phyloP scores from a whole-genome alignment of 2,888 invertebrate genomes.

The Aphodius granarius region DNA sequence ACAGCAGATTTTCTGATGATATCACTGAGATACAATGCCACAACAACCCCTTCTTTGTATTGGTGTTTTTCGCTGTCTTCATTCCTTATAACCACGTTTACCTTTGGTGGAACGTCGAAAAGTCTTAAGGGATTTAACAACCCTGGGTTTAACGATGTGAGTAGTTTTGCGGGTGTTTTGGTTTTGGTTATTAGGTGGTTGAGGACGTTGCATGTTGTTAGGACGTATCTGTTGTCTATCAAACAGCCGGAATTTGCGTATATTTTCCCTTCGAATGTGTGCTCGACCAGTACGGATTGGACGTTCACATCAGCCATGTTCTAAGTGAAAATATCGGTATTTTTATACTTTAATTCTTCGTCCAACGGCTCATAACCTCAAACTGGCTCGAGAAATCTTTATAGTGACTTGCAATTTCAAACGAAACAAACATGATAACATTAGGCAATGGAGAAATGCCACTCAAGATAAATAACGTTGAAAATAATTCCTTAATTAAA shows the following conservation, averaged over 20 bases:
- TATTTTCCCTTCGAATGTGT: constrained; percentile 8
- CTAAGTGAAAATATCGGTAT: not conserved
- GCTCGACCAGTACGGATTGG: constrained; percentile 23
- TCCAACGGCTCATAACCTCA: not conserved
- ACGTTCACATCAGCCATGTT: not conserved
- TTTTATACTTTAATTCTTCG: not conserved
- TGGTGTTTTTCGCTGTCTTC: constrained; percentile 3
- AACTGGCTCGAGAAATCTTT: not conserved
- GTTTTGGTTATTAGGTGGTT: not conserved
- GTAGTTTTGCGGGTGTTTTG: not conserved
- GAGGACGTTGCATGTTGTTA: constrained; percentile 18
- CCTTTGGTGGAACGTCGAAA: constrained; percentile 4
- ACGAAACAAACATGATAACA: not conserved
- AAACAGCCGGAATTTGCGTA: constrained; percentile 24
- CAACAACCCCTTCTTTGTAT: constrained; percentile 7
- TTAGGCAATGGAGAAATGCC: not conserved
- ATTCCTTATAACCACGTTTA: constrained; percentile 20
- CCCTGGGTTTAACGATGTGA: constrained; percentile 5
- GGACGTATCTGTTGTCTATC: constrained; percentile 17
- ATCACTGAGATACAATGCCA: constrained; percentile 17
- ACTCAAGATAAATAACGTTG: not conserved
- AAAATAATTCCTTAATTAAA: not conserved
- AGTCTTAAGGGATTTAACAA: constrained; percentile 13
- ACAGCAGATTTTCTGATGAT: constrained; percentile 1
- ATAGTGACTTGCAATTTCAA: not conserved